A percentile compares a stretch with the other conserved stretches of the same genome.
Conservation (phyloP, 2,888 invertebrate genomes). For the Rhagophthalmus giganteus region DNA sequence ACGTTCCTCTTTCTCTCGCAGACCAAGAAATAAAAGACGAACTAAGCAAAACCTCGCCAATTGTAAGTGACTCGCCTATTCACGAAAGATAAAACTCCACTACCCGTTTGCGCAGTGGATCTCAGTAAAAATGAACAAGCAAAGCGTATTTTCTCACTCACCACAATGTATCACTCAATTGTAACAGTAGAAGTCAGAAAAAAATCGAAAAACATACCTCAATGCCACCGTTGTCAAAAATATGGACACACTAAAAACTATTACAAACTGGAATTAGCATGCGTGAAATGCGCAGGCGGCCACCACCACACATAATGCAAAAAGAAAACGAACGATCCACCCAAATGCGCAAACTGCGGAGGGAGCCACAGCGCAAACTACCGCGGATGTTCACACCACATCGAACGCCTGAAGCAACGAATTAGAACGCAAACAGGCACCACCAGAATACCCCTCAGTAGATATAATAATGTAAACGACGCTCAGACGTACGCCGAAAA, state of each 20-base stretch:
- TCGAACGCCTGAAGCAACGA: background rate
- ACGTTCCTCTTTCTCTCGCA: too few relatives aligned
- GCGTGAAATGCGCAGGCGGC: constrained; percentile 8
- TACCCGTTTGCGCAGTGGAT: constrained; percentile 10
- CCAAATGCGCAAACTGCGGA: constrained; percentile 14
- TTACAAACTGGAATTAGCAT: constrained; percentile 9
- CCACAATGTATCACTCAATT: constrained; percentile 1
- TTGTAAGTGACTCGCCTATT: constrained; percentile 3
- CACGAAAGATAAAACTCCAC: constrained; percentile 6
- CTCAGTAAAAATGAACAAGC: constrained; percentile 5
- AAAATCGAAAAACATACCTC: too few relatives aligned
- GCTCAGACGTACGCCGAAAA: too few relatives aligned
- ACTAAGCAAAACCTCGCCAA: too few relatives aligned
- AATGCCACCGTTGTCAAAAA: too few relatives aligned
- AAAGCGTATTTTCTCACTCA: too few relatives aligned
- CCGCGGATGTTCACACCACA: constrained; percentile 1
- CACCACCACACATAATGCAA: constrained; percentile 9
- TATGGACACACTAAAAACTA: too few relatives aligned
- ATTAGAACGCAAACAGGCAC: too few relatives aligned
- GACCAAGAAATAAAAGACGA: too few relatives aligned
- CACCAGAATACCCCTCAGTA: too few relatives aligned
- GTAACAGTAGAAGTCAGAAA: constrained; percentile 10
- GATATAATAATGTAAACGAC: too few relatives aligned
- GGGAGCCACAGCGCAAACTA: too few relatives aligned
- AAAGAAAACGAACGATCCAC: constrained; percentile 1